Base-by-base conservation (phyloP, 2,888 invertebrate genomes). In the Junonia oenone region DNA sequence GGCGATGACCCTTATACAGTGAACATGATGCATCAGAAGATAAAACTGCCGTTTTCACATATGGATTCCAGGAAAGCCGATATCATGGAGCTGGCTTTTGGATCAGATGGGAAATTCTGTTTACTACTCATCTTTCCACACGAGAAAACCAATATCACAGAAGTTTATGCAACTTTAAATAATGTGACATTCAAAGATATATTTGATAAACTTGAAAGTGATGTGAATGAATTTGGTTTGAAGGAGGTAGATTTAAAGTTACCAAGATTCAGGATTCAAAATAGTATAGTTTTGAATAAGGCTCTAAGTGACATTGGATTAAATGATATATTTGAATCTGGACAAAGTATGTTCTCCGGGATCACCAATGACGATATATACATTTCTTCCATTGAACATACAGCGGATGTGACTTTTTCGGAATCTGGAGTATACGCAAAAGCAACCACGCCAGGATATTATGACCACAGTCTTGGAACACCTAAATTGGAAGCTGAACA, bases 1-100 rank as follows among this genome's bases (percentile, higher is more conserved):
- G 87, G 93, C 64, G 93, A 93, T 59, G 73, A 4, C 15, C 11
- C 14, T 93, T 55, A 95, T 96, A 95, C 96, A 96, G 96, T 91
- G 90, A 60, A 92, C 93, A 11, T 29, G 6, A 6, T 6, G 29
- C 11, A 9, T 6, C 1, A 9, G 63, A 85, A 90, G 62, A 91
- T 89, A 0, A 75, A 86, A 40, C 92, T 93, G 48, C 90, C 92
- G 0, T 94, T 91, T 68, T 88, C 91, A n/a, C n/a, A n/a, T 56
- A 82, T 93, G 15, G 78, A 84, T 14, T 75, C 83, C 0, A 71
- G 95, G 48, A 89, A 91, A 43, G 91, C 92, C 0, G 91, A 92
- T 62, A 91, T 92, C 0, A 70, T 95, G 0, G 94, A 95, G 68
- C 68, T 95, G 48, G 93, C 94, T 0, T 95, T 95, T 63, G 93